Evolutionary conservation across 2,888 invertebrate genomes (phyloP), one percentile per base, ranked within the genome.

Genomic region (Ligdia adustata): DNA sequence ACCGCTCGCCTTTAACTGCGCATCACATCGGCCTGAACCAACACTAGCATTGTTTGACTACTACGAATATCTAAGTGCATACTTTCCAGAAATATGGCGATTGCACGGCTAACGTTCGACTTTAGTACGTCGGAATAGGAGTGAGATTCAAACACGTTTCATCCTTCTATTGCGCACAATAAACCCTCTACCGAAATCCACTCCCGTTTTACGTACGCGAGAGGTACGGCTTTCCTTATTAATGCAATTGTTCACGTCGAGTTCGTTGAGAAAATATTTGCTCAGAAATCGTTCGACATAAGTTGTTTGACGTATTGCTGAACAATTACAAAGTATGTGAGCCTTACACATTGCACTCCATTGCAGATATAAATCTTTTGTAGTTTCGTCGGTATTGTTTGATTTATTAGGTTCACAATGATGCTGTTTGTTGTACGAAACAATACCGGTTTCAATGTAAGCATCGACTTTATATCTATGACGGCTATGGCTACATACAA

Each of bases 41-140:
- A 83, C 81, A 82, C 59, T 60, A 62, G 66, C 72, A 78, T 79
- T 82, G 78, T 82, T 82, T 78, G 75, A 74, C 68, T 77, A 75
- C 69, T 71, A 74, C 63, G 71, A 76, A 50, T 45, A 42, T 75
- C 71, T 72, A 72, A 75, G 72, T 75, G 6, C 18, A 18, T 18
- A 73, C 71, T 73, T 70, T 66, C 59, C 67, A 64, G 64, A 70
- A 73, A 66, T 27, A 27, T 60, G 56, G 72, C 72, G 72, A 70
- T 68, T 70, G 66, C 62, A 42, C 34, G 62, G 48, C 47, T 44
- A 55, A 28, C 43, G 35, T 57, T 44, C 13, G 38, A 28, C 41
- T 35, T 49, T 52, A 42, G 9, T 20, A 27, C 38, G 6, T 15
- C 26, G 41, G 4, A 4, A 46, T 45, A 53, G 9, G 37, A 46